Conservation (phyloP, 2,113 vertebrate species). For the Pandion haliaetus region DNA sequence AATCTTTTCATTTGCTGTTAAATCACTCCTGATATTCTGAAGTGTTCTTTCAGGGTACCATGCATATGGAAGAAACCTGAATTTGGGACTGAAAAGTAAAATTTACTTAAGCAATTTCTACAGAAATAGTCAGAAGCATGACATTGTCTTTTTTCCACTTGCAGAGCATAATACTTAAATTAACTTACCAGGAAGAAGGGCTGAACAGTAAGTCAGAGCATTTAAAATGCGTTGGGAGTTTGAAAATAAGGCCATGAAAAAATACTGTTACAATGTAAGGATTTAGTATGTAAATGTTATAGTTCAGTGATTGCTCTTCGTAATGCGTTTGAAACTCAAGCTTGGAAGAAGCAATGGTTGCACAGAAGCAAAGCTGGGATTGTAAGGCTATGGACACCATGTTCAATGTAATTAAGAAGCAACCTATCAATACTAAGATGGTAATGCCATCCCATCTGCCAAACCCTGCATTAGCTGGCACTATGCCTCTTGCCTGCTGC, state of each 20-base stretch:
- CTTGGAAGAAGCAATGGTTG: not conserved
- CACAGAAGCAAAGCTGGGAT: not conserved
- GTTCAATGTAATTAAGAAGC: conserved; percentile 78
- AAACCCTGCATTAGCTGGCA: conserved; percentile 67
- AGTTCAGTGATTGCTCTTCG: not conserved
- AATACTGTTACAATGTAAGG: not conserved
- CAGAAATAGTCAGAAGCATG: not conserved
- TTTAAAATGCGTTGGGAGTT: not conserved
- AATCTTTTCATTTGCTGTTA: not conserved
- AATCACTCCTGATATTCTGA: not conserved
- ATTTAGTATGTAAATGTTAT: not conserved
- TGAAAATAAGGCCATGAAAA: not conserved
- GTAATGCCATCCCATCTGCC: conserved; percentile 78
- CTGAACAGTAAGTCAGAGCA: not conserved
- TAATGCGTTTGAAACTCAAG: not conserved
- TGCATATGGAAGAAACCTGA: not conserved
- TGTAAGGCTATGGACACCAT: conserved; percentile 56
- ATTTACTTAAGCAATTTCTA: not conserved
- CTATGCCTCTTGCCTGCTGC: conserved; percentile 73
- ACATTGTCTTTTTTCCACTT: not conserved
- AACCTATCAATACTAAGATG: conserved; percentile 56
- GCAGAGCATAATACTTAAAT: not conserved
- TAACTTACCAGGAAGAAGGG: not conserved
- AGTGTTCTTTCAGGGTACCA: not conserved
- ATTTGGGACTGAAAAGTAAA: not conserved